A percentile compares a stretch with the other conserved stretches of the same genome.
Conservation (phyloP, 2,113 vertebrate genomes). For the Phylloscopus whistleri region DNA sequence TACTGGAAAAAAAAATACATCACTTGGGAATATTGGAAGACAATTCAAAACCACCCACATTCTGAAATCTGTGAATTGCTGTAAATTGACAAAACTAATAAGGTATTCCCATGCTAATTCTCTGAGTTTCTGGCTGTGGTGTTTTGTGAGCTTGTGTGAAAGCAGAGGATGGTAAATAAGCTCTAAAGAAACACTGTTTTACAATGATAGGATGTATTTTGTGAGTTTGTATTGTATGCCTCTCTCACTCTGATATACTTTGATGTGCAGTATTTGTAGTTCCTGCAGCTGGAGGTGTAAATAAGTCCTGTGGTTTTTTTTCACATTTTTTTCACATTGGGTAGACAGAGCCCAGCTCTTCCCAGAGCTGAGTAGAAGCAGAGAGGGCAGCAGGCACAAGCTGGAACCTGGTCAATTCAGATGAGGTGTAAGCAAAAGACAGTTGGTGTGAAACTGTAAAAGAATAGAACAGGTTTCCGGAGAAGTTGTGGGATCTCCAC, state of each 20-base stretch:
- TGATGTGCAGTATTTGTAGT: background rate
- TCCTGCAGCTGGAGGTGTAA: background rate
- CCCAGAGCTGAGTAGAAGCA: background rate
- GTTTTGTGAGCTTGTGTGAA: background rate
- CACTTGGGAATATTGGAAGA: background rate
- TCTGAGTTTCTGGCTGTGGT: background rate
- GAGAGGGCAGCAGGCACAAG: background rate
- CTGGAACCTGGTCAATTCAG: background rate
- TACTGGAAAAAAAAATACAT: background rate
- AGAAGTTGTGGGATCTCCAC: background rate
- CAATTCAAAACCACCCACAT: background rate
- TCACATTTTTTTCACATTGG: background rate
- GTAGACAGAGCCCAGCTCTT: background rate
- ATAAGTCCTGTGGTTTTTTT: background rate
- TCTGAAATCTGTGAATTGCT: background rate
- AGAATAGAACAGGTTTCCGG: background rate
- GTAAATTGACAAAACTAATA: background rate
- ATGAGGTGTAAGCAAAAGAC: background rate
- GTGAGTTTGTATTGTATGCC: accelerated
- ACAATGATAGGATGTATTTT: background rate
- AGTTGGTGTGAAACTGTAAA: background rate
- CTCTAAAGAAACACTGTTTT: background rate
- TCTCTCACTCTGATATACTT: background rate
- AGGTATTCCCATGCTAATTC: background rate
- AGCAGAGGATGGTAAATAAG: background rate